These are phyloP conservation scores for Synanthedon myopaeformis DNA, from an alignment of 2,888 invertebrate species.

Conservation along the genomic window DNA sequence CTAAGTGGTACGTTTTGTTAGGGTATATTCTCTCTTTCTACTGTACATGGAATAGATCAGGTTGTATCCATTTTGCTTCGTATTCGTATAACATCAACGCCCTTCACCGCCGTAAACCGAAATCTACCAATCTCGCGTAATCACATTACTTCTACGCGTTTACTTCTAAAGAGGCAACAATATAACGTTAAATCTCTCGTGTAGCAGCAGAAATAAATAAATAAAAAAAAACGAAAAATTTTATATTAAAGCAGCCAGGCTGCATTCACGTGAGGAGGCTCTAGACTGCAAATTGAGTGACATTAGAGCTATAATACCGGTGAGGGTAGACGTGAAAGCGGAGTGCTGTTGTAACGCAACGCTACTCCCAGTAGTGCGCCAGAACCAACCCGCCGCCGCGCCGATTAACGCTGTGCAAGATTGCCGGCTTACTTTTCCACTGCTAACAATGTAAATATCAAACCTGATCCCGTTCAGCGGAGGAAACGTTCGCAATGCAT, in stretches of 20 bases:
- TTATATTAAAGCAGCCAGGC: slow-evolving; percentile 62
- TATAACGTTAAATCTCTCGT: slow-evolving; percentile 48
- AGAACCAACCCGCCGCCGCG: slow-evolving; percentile 1
- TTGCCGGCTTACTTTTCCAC: background rate
- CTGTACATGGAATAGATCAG: too few relatives aligned
- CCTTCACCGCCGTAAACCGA: slow-evolving; percentile 20
- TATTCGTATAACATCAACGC: background rate
- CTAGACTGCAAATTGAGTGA: slow-evolving; percentile 69
- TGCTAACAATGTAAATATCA: background rate
- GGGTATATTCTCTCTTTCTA: too few relatives aligned
- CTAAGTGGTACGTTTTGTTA: background rate
- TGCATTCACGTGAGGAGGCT: slow-evolving; percentile 63
- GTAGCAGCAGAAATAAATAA: background rate
- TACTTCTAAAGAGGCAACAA: slow-evolving; percentile 62
- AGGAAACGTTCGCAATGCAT: slow-evolving; percentile 3
- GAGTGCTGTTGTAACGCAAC: slow-evolving; percentile 44
- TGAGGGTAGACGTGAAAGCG: slow-evolving; percentile 55
- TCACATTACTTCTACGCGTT: slow-evolving; percentile 61
- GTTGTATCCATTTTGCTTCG: too few relatives aligned
- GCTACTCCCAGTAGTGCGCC: slow-evolving; percentile 37
- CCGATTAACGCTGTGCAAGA: background rate
- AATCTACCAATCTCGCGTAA: slow-evolving; percentile 47
- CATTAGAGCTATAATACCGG: slow-evolving; percentile 63
- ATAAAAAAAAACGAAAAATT: slow-evolving; percentile 42
- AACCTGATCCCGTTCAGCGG: background rate